Base-by-base conservation (phyloP, 2,113 vertebrate species). In the Rhinolophus sinicus region DNA sequence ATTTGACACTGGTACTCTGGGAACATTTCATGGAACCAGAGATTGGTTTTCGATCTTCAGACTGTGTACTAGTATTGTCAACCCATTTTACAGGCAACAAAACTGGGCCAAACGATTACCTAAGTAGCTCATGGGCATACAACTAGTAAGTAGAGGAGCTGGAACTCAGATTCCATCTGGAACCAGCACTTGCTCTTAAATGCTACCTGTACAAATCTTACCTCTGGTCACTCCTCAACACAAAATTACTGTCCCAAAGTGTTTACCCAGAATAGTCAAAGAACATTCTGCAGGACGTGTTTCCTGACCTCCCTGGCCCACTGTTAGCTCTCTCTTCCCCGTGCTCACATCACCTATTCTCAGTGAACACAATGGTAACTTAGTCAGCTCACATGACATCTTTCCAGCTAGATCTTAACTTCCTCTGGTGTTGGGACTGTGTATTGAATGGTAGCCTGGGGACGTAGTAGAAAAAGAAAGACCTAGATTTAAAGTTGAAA, bases 401-500 rank as follows among this genome's bases (percentile, higher is more conserved):
- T 70, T 72, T 73, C 82, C 70, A 75, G 6, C 30, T 6, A 40
- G 40, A 76, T 72, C 65, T 67, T 35, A 44, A 54, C 40, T 75
- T 69, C 56, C 47, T 84, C 47, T 24, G 24, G 28, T 35, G 18
- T 54, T 62, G 11, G 52, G 65, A n/a, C 18, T 72, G 18, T 75
- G 58, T 77, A 28, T 65, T 84, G 33, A 65, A n/a, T 52, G 64
- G 67, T 58, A 44, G 30, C 47, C 62, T 85, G 24, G 58, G n/a
- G 28, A 65, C 54, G 16, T 1, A 52, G 64, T 18, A 8, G 78
- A 82, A 50, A 60, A 52, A 69, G 65, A 67, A 76, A 86, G 22
- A 44, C n/a, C 33, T 82, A 64, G 88, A 56, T 65, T 80, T 93
- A 56, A 88, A 94, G 47, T 72, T 30, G 82, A 84, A 54, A 50